phyloP scores from a whole-genome alignment of 2,888 invertebrate genomes.

The Tetrapedia diversipes region DNA sequence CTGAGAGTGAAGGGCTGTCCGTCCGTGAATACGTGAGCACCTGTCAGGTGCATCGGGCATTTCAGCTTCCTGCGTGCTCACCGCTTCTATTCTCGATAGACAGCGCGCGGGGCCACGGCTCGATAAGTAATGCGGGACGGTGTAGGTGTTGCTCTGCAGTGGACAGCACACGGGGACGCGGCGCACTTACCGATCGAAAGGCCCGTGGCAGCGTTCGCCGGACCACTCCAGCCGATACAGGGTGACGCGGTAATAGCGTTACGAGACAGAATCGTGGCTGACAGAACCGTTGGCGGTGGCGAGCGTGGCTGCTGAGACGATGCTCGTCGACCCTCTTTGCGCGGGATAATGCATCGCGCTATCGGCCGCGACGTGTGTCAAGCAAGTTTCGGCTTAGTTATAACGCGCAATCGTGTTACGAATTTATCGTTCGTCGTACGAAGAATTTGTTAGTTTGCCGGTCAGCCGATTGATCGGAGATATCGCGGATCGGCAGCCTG shows the following conservation, averaged over 20 bases:
- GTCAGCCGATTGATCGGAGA: conserved; percentile 20
- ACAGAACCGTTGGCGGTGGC: background rate
- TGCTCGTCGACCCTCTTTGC: background rate
- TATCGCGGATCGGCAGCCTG: conserved; percentile 11
- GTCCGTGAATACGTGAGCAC: conserved; percentile 62
- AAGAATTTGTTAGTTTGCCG: conserved; percentile 32
- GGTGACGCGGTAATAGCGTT: conserved; percentile 54
- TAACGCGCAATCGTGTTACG: conserved; percentile 34
- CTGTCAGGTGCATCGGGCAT: conserved; percentile 66
- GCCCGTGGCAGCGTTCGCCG: conserved; percentile 23
- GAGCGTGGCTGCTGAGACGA: background rate
- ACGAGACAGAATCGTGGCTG: conserved; percentile 37
- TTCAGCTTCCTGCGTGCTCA: conserved; percentile 61
- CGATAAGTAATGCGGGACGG: conserved; percentile 66
- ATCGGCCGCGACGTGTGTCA: conserved; percentile 20
- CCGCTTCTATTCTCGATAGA: conserved; percentile 62
- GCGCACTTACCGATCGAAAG: conserved; percentile 53
- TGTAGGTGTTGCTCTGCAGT: conserved; percentile 56
- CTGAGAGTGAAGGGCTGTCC: conserved; percentile 67
- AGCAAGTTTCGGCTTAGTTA: conserved; percentile 30
- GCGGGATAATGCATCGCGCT: conserved; percentile 35
- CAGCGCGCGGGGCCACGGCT: conserved; percentile 51
- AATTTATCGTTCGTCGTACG: conserved; percentile 27
- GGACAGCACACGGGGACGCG: conserved; percentile 53
- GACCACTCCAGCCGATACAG: conserved; percentile 50